These are phyloP conservation scores for Achroia grisella DNA, from an alignment of 1,140 invertebrate species.

Conservation along the genomic window DNA sequence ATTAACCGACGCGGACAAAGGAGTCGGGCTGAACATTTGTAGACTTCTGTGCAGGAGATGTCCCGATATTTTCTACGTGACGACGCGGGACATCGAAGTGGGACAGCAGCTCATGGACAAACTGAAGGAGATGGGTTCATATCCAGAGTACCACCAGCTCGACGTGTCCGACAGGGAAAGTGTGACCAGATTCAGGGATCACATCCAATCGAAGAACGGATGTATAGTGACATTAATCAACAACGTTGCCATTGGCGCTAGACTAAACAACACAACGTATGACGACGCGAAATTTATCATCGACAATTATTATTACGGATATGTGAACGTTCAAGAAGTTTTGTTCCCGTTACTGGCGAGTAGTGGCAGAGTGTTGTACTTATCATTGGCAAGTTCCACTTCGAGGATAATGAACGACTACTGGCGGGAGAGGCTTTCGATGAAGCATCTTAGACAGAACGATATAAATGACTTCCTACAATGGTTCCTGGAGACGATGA, in stretches of 20 bases:
- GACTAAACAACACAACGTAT: conserved; percentile 75
- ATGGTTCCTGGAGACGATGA: neutral
- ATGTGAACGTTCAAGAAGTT: conserved; percentile 74
- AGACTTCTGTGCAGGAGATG: conserved; percentile 74
- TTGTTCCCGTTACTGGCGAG: conserved; percentile 78
- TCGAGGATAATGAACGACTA: conserved; percentile 57
- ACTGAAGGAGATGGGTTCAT: conserved; percentile 56
- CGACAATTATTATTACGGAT: conserved; percentile 77
- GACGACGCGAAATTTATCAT: conserved; percentile 79
- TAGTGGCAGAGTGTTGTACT: conserved; percentile 79
- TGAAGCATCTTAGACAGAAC: conserved; percentile 1
- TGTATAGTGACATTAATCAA: conserved; percentile 85
- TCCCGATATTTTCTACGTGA: conserved; percentile 74
- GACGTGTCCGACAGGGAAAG: conserved; percentile 76
- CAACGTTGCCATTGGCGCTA: conserved; percentile 81
- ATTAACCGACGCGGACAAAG: conserved; percentile 81
- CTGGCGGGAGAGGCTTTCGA: conserved; percentile 7
- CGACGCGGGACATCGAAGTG: conserved; percentile 70
- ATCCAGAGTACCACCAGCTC: conserved; percentile 77
- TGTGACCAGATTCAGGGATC: conserved; percentile 70
- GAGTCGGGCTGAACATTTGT: conserved; percentile 80
- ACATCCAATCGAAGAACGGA: conserved; percentile 76
- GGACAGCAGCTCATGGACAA: conserved; percentile 71
- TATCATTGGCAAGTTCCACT: conserved; percentile 77
- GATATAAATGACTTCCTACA: conserved; percentile 7